Base-by-base conservation (phyloP, 2,113 vertebrate species). In the Perca schrenkii region DNA sequence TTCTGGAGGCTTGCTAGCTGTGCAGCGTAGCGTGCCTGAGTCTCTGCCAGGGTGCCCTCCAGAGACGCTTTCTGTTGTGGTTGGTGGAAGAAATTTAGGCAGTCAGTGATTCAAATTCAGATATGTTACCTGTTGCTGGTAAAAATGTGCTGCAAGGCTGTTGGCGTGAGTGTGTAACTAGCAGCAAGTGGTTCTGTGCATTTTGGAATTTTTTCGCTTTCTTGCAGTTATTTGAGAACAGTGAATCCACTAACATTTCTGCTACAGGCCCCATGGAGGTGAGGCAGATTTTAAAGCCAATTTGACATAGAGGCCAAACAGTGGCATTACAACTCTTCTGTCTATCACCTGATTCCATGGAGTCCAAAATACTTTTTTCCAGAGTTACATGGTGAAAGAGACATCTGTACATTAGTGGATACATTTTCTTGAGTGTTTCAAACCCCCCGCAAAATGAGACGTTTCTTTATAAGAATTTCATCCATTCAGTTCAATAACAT, bases 1-100 rank as follows among this genome's bases (percentile, higher is more conserved):
- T 6, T 82, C 92, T 99, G 97, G 21, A 97, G 92, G 70, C 91
- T 86, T 0, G 92, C 81, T 12, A 98, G 92, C 86, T 97, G 95
- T 0, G 89, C 83, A 0, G 95, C 88, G 7, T 96, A 98, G 0
- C 95, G 94, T 0, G 84, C 93, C 77, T 97, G 95, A 0, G 95
- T 97, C 19, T 98, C 97, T 0, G 94, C 91, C 93, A 98, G 46
- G 14, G 81, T 95, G 80, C 64, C 91, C 57, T 98, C 97, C 93
- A 96, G 63, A 0, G 96, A 94, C 0, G 84, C 85, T 96, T 95
- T 98, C 97, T 98, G 91, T 1, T 65, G 22, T 31, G 47, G 53
- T n/a, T 1, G 2, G 12, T 57, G 40, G 50, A 62, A 12, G 10
- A 68, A 40, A 25, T 65, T 11, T 4, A 10, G 47, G 12, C 34